Evolutionary conservation across 1,140 invertebrate species (phyloP).

Genomic region (Caenorhabditis briggsae): DNA sequence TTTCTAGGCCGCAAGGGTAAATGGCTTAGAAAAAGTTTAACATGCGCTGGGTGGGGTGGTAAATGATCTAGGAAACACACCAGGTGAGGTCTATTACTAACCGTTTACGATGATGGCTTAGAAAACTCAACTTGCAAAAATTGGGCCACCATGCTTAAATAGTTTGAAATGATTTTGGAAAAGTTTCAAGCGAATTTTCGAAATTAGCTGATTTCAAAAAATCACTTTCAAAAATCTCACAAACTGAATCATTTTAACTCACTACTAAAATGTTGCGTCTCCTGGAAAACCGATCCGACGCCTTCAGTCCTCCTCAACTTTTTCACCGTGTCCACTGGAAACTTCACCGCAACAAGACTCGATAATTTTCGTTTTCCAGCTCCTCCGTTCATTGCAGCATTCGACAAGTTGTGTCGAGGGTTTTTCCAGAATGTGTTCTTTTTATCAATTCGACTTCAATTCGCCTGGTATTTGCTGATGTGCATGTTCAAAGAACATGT

Average conservation of each 20-base stretch:
- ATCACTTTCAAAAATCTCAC: background rate
- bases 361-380: conserved; percentile 24
- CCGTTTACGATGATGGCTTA: too few relatives aligned
- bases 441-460: background rate
- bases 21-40: too few relatives aligned
- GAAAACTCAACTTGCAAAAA: too few relatives aligned
- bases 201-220: too few relatives aligned
- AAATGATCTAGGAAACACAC: too few relatives aligned
- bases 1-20: too few relatives aligned
- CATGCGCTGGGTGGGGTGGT: too few relatives aligned
- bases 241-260: background rate
- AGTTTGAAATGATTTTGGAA: too few relatives aligned
- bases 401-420: background rate
- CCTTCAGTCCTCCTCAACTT: conserved; percentile 42
- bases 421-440: background rate
- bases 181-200: too few relatives aligned
- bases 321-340: conserved; percentile 21
- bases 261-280: conserved; percentile 57
- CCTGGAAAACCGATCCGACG: conserved; percentile 48
- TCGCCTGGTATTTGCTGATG: background rate
- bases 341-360: background rate
- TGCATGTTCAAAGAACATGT: background rate
- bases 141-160: too few relatives aligned
- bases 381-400: background rate
- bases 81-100: too few relatives aligned